phyloP scores from a whole-genome alignment of 2,888 invertebrate species.

The Apamea crenata region DNA sequence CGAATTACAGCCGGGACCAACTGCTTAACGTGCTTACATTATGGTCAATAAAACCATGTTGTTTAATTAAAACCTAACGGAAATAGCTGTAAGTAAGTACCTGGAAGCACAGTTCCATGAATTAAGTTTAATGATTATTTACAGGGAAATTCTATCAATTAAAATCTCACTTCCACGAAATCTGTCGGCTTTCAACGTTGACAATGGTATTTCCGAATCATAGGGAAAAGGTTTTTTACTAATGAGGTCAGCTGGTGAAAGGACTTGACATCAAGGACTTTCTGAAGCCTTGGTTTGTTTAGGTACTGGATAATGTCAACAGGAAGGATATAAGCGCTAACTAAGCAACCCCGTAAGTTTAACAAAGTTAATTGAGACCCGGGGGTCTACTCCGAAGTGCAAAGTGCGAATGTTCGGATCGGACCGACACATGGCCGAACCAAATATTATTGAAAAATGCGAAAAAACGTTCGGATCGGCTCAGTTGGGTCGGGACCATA shows the following conservation, averaged over 20 bases:
- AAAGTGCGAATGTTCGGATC: no score
- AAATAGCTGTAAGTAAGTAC: no score
- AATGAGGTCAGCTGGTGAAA: neutral
- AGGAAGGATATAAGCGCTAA: neutral
- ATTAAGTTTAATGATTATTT: neutral
- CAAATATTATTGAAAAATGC: no score
- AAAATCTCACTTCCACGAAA: slow-evolving; percentile 1
- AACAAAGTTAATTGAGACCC: neutral
- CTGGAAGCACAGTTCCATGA: neutral
- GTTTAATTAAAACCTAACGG: no score
- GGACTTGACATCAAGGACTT: neutral
- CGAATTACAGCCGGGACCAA: no score
- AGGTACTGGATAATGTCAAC: neutral
- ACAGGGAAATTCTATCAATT: neutral
- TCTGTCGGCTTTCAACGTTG: neutral
- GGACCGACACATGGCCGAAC: no score
- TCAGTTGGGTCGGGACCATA: no score
- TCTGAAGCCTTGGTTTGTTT: neutral
- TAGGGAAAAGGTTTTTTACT: neutral
- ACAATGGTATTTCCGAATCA: neutral
- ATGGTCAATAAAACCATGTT: neutral
- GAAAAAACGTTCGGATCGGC: no score
- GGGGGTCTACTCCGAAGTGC: no score
- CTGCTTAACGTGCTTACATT: no score
- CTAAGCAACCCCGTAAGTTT: neutral